phyloP scores from a whole-genome alignment of 2,113 vertebrate species.

The Cochlearius cochlearius region DNA sequence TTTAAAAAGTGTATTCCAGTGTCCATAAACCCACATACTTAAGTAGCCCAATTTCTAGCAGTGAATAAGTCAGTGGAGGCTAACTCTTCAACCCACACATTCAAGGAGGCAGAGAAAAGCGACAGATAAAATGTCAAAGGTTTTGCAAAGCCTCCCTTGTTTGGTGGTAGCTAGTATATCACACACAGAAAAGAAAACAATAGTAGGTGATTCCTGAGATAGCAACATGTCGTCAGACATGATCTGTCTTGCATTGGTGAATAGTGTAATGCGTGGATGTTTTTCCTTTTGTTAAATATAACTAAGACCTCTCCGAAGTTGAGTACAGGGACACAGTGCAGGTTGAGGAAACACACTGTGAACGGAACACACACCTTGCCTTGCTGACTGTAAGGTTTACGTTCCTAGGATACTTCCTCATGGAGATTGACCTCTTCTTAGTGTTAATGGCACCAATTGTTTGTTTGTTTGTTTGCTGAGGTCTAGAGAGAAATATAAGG shows the following conservation, averaged over 20 bases:
- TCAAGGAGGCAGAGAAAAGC: neutral
- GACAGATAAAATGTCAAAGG: neutral
- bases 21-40: neutral
- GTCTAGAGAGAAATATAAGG: neutral
- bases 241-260: neutral
- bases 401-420: neutral
- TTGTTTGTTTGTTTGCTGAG: neutral
- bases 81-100: neutral
- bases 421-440: neutral
- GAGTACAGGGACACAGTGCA: neutral
- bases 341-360: neutral
- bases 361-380: neutral
- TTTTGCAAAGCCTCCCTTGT: neutral
- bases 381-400: neutral
- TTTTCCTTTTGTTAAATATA: neutral
- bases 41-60: neutral
- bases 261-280: accelerated
- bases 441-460: neutral
- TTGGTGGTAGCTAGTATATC: neutral
- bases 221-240: accelerated
- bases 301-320: neutral
- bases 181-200: neutral
- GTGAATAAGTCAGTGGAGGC: neutral
- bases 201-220: neutral
- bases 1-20: neutral